These are phyloP conservation scores for Acromyrmex charruanus DNA, from an alignment of 1,140 invertebrate species.

Conservation along the genomic window DNA sequence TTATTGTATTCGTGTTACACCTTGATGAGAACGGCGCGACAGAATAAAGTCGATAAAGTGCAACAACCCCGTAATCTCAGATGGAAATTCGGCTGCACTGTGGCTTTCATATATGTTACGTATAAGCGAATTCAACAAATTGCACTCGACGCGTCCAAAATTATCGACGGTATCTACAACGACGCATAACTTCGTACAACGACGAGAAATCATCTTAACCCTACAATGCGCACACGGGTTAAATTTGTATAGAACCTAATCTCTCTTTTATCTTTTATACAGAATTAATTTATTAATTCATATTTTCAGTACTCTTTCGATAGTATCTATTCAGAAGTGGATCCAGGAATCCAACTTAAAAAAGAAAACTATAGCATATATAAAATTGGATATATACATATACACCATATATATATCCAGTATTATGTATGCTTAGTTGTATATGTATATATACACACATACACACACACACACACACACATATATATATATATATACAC, in stretches of 20 bases:
- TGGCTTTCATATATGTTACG: conserved; percentile 29
- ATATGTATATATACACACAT: not conserved
- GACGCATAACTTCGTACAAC: conserved; percentile 6
- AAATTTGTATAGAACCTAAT: not conserved
- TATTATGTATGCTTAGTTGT: no score
- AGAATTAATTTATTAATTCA: not conserved
- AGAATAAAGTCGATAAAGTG: conserved; percentile 39
- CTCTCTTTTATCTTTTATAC: not conserved
- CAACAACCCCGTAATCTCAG: conserved; percentile 11
- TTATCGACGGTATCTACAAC: conserved; percentile 33
- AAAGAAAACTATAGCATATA: not conserved
- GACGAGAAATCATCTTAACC: conserved; percentile 28
- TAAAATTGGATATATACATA: not conserved
- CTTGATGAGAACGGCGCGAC: conserved; percentile 7
- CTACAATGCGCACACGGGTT: conserved; percentile 10
- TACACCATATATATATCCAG: no score
- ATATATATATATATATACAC: not conserved
- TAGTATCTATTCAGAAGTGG: not conserved
- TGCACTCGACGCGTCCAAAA: conserved; percentile 29
- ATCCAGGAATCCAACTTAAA: not conserved
- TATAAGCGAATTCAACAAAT: conserved; percentile 12
- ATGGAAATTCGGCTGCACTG: conserved; percentile 57
- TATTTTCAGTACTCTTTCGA: conserved; percentile 3
- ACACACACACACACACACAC: not conserved
- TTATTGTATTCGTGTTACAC: conserved; percentile 34